Evolutionary conservation across 2,113 vertebrate genomes (phyloP), one percentile per base, ranked within the genome.

Genomic region (Platycercus adscitus): DNA sequence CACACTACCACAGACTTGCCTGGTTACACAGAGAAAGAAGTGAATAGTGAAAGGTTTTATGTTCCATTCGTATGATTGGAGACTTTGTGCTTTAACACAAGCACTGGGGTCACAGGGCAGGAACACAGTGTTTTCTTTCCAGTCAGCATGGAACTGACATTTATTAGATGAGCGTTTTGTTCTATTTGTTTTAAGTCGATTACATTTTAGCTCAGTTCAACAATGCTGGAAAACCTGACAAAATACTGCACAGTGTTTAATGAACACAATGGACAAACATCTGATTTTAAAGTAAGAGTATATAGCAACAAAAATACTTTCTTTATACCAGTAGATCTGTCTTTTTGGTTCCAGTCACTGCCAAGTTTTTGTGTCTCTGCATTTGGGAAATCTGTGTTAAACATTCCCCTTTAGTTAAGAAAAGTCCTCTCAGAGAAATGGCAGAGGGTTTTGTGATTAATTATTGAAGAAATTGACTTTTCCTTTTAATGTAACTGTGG

Each of bases 41-140:
- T 85, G 92, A 97, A 94, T 3, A 96, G 81, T 94, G 95, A 95
- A 96, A 92, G 93, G 88, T 79, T 95, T 95, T 94, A 93, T 90
- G 92, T 94, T 95, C 91, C 83, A 41, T 87, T 89, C 21, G 28
- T 79, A 95, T 97, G 88, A 96, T 94, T 95, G 92, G 93, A 96
- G 83, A 95, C 96, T 94, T 88, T 92, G 92, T 97, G 66, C 89
- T 95, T 86, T 69, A 92, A 87, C 80, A 95, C 88, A 81, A 79
- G 92, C 70, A 17, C 24, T 0, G 0, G 75, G 93, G 96, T 97
- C 95, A 96, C 70, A 92, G 93, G 96, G 93, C 95, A 97, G 77
- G 85, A 95, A 94, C 86, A 91, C 3, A 2, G 78, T 96, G 95
- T 96, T 97, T 96, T 97, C 94, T 95, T 95, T 96, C 85, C 75